Percentiles rank a stretch among this genome's conserved stretches.
phyloP scores from a whole-genome alignment of 1,140 invertebrate species.

The Triops longicaudatus region DNA sequence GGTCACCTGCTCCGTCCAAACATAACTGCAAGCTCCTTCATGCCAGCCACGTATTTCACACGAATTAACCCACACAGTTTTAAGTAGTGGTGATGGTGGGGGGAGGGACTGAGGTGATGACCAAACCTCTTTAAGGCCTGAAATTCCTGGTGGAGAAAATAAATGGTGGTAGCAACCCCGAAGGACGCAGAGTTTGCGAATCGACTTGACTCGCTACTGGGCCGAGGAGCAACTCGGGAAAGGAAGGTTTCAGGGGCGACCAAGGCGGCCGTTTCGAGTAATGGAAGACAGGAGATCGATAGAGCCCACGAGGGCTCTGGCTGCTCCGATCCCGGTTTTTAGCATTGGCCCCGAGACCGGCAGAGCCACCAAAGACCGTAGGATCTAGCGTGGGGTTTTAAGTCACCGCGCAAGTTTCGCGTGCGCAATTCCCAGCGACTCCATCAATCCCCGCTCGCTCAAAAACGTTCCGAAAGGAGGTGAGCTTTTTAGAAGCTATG shows the following conservation, averaged over 20 bases:
- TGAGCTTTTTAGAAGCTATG: neutral
- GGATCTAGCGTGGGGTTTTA: neutral
- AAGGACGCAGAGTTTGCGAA: neutral
- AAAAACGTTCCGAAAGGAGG: neutral
- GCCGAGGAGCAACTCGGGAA: neutral
- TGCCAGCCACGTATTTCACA: neutral
- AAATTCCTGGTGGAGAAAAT: no score
- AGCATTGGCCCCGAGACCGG: neutral
- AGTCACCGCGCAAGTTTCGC: neutral
- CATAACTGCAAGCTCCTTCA: neutral
- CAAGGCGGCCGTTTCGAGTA: conserved; percentile 1
- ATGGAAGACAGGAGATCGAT: neutral
- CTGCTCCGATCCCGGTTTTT: conserved; percentile 11
- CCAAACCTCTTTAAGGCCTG: no score
- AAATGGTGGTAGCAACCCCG: neutral
- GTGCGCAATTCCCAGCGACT: neutral
- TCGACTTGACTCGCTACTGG: neutral
- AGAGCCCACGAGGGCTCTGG: conserved; percentile 3
- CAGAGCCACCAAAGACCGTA: neutral
- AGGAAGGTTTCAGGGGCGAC: neutral
- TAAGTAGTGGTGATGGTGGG: no score
- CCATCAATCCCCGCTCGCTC: neutral
- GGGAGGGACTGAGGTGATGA: no score
- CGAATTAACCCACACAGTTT: no score
- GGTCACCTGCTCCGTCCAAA: neutral